phyloP scores from a whole-genome alignment of 1,140 invertebrate species.

The Drosophila novamexicana region DNA sequence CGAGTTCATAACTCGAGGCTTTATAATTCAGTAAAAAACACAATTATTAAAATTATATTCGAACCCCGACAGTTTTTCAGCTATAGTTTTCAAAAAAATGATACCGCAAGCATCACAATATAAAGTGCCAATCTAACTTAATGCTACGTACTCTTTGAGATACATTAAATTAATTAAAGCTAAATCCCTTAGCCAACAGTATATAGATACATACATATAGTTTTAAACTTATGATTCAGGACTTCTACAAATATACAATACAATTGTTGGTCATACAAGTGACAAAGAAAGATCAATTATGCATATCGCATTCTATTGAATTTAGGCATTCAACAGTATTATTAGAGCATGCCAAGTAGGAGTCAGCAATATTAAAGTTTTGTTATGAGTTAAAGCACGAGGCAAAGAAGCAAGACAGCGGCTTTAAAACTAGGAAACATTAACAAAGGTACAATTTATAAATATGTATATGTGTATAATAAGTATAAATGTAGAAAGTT shows the following conservation, averaged over 20 bases:
- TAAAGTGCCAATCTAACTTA: too few species aligned
- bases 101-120: too few species aligned
- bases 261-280: neutral
- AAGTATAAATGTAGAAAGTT: slow-evolving; percentile 23
- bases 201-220: slow-evolving; percentile 35
- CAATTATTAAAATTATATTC: too few species aligned
- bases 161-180: slow-evolving; percentile 16
- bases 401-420: slow-evolving; percentile 6
- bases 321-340: slow-evolving; percentile 9
- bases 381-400: slow-evolving; percentile 28
- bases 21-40: too few species aligned
- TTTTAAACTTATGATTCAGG: too few species aligned
- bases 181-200: slow-evolving; percentile 41
- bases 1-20: too few species aligned
- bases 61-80: too few species aligned
- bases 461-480: slow-evolving; percentile 5
- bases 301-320: slow-evolving; percentile 37
- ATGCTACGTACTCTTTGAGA: too few species aligned
- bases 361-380: slow-evolving; percentile 12
- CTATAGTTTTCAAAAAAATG: too few species aligned
- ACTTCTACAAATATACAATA: neutral
- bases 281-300: slow-evolving; percentile 8
- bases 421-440: slow-evolving; percentile 21
- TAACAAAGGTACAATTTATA: slow-evolving; percentile 53
- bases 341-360: slow-evolving; percentile 29